Conservation (phyloP, 2,797 vertebrate species). For the Anguilla marmorata region DNA sequence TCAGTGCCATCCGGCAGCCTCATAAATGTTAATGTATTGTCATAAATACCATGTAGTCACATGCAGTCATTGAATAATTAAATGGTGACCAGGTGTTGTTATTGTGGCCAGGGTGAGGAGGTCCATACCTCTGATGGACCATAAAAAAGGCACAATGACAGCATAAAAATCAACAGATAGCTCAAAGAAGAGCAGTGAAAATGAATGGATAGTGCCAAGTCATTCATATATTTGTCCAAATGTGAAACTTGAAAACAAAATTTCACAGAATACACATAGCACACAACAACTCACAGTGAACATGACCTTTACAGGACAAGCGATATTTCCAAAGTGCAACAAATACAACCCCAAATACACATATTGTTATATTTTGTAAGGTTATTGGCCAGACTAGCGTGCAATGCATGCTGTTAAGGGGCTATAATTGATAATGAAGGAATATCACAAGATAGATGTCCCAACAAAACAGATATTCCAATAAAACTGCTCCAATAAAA, state of each 20-base stretch:
- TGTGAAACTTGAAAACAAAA: not conserved
- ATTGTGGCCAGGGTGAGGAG: not conserved
- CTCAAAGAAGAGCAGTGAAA: not conserved
- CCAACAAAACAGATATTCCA: not conserved
- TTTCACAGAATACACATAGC: not conserved
- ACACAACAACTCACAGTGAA: not conserved
- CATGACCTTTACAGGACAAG: not conserved
- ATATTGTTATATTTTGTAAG: constrained; percentile 9
- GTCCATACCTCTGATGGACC: not conserved
- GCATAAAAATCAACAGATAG: not conserved
- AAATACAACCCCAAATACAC: not conserved
- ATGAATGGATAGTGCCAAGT: not conserved
- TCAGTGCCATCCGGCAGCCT: not conserved
- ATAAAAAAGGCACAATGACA: not conserved
- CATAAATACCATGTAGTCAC: not conserved
- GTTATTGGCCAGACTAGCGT: not conserved
- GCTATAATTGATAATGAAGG: not conserved
- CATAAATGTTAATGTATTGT: not conserved
- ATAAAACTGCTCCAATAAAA: not conserved
- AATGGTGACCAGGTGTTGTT: not conserved
- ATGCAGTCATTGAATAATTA: not conserved
- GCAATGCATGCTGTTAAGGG: not conserved
- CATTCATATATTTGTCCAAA: not conserved
- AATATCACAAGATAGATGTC: not conserved
- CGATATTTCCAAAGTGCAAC: not conserved